These are phyloP conservation scores for Etheostoma perlongum DNA, from an alignment of 2,797 vertebrate genomes.

Conservation along the genomic window DNA sequence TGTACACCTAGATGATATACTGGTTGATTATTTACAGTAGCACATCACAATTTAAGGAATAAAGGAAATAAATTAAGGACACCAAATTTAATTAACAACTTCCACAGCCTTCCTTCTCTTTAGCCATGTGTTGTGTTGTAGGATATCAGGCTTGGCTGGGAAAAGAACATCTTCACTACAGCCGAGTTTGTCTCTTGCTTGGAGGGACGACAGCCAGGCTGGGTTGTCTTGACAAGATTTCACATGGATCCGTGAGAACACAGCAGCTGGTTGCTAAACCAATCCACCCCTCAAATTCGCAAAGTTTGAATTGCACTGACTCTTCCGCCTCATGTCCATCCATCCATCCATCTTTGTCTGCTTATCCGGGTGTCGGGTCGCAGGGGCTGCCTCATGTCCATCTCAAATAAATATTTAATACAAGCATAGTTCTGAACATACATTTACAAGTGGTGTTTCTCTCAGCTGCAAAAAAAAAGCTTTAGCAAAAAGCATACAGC, in stretches of 20 bases:
- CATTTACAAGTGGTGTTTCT: neutral
- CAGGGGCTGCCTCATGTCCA: conserved; percentile 4
- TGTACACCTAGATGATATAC: neutral
- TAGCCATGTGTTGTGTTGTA: neutral
- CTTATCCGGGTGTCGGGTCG: too few species aligned
- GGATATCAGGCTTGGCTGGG: conserved; percentile 1
- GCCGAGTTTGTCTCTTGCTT: conserved; percentile 24
- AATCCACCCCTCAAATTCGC: conserved; percentile 10
- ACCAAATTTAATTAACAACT: conserved; percentile 9
- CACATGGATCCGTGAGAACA: conserved; percentile 61
- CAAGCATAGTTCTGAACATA: conserved; percentile 3
- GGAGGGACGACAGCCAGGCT: conserved; percentile 21
- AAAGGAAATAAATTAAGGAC: conserved; percentile 1
- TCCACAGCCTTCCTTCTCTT: conserved; percentile 11
- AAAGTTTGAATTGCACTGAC: conserved; percentile 4
- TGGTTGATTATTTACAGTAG: neutral
- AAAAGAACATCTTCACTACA: conserved; percentile 23
- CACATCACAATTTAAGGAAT: conserved; percentile 1
- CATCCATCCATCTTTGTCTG: too few species aligned
- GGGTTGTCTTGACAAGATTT: conserved; percentile 43
- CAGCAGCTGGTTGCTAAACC: conserved; percentile 46
- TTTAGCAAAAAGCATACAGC: conserved; percentile 10
- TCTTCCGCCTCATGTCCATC: conserved; percentile 32
- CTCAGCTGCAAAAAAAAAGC: conserved; percentile 16
- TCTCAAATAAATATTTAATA: conserved; percentile 32